Evolutionary conservation across 2,797 vertebrate species (phyloP), one percentile per base, ranked within the genome.

Genomic region (Peromyscus attwateri): DNA sequence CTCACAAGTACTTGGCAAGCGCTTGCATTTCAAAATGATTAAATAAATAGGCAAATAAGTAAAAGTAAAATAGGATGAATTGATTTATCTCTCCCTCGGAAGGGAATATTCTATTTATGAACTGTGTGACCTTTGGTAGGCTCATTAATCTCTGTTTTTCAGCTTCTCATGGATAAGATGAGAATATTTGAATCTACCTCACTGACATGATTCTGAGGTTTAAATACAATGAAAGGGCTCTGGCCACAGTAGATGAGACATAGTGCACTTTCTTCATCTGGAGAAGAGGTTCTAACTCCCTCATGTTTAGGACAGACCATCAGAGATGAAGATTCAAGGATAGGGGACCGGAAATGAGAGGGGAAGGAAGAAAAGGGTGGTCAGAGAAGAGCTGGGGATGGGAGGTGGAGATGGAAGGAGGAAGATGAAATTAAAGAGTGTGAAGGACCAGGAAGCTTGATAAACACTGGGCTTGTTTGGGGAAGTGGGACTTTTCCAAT

Each of bases 231-330:
- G 60, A 40, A 31, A 43, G 13, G 14, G 40, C 34, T 93, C 64
- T 71, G 52, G 68, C 40, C 7, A 3, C 2, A 3, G 16, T 1
- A 19, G 31, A 66, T 46, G 21, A 13, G 75, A 25, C 1, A 0
- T 73, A 55, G 19, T 62, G 25, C 3, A 0, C 16, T 89, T 49
- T 87, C 68, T 52, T 40, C 46, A 11, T 23, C 92, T 49, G 40
- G 11, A 60, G 1, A 13, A 68, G 11, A 43, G n/a, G 19, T 17
- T 1, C 29, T 37, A 43, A 46, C 19, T 29, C 3, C 2, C 0
- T 0, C 27, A 52, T 55, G 10, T 70, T 13, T 11, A 60, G 31
- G 37, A n/a, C 17, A 29, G 75, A 81, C 34, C 21, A 34, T 43
- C n/a, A 34, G 27, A 88, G 37, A 29, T 37, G 21, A 40, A 17